phyloP scores from a whole-genome alignment of 2,113 vertebrate species.

The Chloroceryle aenea region DNA sequence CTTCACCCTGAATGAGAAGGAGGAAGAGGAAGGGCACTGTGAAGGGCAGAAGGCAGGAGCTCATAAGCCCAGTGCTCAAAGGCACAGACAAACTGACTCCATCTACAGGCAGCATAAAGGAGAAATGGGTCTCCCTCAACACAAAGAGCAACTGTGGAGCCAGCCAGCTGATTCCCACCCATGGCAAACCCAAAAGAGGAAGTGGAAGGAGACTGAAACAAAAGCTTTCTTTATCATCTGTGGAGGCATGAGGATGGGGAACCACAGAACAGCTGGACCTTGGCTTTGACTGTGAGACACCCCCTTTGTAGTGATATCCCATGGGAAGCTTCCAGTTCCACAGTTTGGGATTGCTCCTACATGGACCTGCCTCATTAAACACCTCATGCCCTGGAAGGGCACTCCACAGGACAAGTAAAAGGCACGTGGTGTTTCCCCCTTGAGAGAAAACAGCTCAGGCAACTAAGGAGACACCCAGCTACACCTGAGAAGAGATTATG shows the following conservation, averaged over 20 bases:
- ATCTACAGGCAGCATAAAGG: background rate
- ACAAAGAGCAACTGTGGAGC: conserved; percentile 17
- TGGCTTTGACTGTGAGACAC: background rate
- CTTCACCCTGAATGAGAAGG: background rate
- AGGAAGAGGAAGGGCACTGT: background rate
- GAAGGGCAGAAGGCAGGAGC: background rate
- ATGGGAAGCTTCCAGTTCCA: background rate
- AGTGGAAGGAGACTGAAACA: background rate
- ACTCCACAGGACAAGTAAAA: background rate
- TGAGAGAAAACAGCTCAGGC: background rate
- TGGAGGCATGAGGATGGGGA: background rate
- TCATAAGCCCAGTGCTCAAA: background rate
- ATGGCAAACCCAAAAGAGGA: conserved; percentile 4
- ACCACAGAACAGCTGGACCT: background rate
- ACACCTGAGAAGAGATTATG: background rate
- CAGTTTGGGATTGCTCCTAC: background rate
- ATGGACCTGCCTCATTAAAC: background rate
- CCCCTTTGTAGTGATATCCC: background rate
- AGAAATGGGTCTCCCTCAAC: background rate
- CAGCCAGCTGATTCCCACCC: background rate
- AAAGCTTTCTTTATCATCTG: conserved; percentile 14
- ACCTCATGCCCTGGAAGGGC: background rate
- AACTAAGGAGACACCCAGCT: background rate
- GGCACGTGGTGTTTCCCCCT: background rate
- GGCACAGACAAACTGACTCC: background rate